phyloP scores from a whole-genome alignment of 1,140 invertebrate genomes.

The Papilio aristodemus region DNA sequence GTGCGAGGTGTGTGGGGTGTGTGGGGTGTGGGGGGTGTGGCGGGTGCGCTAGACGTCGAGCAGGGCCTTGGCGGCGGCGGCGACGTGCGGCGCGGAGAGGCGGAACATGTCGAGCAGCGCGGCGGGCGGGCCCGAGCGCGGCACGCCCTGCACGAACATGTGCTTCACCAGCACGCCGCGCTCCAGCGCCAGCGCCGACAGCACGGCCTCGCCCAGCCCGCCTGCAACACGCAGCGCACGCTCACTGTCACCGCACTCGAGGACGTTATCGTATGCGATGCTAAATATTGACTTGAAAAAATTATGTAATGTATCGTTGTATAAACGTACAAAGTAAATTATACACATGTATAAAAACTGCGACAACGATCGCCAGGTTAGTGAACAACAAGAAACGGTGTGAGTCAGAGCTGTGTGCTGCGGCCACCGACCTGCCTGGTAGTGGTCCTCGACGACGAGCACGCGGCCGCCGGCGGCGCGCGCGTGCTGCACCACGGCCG shows the following conservation, averaged over 20 bases:
- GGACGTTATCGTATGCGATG: too few relatives aligned
- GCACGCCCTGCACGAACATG: constrained; percentile 91
- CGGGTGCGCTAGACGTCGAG: constrained; percentile 46
- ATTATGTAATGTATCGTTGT: too few relatives aligned
- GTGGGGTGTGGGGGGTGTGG: background rate
- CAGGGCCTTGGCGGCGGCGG: constrained; percentile 84
- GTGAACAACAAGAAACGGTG: too few relatives aligned
- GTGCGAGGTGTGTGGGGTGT: background rate
- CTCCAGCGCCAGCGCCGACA: constrained; percentile 88
- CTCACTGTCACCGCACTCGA: too few relatives aligned
- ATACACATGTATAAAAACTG: too few relatives aligned
- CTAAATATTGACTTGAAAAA: too few relatives aligned
- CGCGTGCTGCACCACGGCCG: constrained; percentile 89
- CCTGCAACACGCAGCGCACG: constrained; percentile 81
- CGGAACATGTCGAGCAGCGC: constrained; percentile 94
- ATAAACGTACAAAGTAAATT: too few relatives aligned
- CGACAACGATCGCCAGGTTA: too few relatives aligned
- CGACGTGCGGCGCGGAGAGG: constrained; percentile 91
- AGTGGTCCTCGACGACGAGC: constrained; percentile 98
- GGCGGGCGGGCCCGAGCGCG: constrained; percentile 93
- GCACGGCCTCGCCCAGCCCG: constrained; percentile 97
- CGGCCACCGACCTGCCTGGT: constrained; percentile 87
- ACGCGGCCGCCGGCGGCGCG: constrained; percentile 90
- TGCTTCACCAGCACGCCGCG: constrained; percentile 90
- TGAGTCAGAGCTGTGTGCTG: background rate